Base-by-base conservation (phyloP, 2,888 invertebrate species). In the Luperina nickerlii region DNA sequence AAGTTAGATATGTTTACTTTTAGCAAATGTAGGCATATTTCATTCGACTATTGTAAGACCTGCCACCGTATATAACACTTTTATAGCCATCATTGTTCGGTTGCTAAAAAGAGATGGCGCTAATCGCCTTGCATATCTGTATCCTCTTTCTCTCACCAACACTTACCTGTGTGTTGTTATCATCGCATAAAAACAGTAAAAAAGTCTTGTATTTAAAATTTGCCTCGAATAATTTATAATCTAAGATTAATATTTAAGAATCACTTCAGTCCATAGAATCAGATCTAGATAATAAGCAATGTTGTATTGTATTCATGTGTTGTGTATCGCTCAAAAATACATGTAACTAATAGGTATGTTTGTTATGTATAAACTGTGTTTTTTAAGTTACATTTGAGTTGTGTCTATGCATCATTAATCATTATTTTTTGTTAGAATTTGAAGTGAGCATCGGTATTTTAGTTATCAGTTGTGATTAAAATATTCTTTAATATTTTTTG, bases 281-380 rank as follows among this genome's bases (percentile, higher is more conserved):
- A 15, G 24, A 38, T 70, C 85, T 85, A 73, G 75, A 48, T 85
- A 7, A 11, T 63, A 81, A 76, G 76, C 73, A 76, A 85, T 83
- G 76, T 76, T 74, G 27, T 70, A 54, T 20, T 67, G 24, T 72
- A 48, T 57, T 67, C 15, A n/a, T 51, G 65, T 38, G 66, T 27
- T 32, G 54, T 68, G 24, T 81, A 69, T 67, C 72, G 80, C 87
- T 84, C 84, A 84, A 87, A 81, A 86, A 70, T 66, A 57, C 65
- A 63, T 51, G 72, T 70, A 45, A 57, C 24, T 38, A 65, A 9
- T 60, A 73, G n/a, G 60, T 60, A 73, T 66, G 48, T 73, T 74
- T 77, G 86, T 83, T 83, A 68, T 51, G 48, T 82, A 66, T 51
- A 7, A 82, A 69, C 15, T 75, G 15, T 75, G 74, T 74, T 73